Conservation (phyloP, 2,797 vertebrate species). For the Spondyliosoma cantharus region DNA sequence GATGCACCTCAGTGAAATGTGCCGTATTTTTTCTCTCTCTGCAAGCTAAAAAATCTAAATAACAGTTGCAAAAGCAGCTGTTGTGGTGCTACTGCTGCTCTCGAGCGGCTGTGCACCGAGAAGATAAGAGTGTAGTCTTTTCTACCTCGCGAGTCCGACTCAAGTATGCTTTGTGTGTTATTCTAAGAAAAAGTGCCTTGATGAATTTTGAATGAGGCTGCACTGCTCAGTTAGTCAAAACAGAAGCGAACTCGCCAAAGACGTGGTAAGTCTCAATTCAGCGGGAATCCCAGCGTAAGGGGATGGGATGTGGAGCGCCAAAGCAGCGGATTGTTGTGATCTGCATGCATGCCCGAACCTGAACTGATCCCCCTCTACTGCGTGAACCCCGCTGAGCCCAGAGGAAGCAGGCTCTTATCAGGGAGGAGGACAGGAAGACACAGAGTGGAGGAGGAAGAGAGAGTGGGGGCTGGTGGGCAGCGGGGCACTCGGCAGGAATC, state of each 20-base stretch:
- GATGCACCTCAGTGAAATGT: slow-evolving; percentile 38
- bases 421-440: slow-evolving; percentile 74
- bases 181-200: slow-evolving; percentile 59
- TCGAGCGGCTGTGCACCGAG: slow-evolving; percentile 25
- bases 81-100: slow-evolving; percentile 32
- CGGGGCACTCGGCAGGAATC: slow-evolving; percentile 34
- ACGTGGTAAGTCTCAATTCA: slow-evolving; percentile 51
- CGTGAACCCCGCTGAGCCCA: slow-evolving; percentile 70
- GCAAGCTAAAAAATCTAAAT: slow-evolving; percentile 50
- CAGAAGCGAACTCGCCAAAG: slow-evolving; percentile 45
- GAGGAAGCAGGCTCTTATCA: slow-evolving; percentile 74
- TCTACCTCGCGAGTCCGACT: slow-evolving; percentile 35
- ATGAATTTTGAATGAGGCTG: slow-evolving; percentile 76
- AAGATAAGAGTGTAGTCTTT: slow-evolving; percentile 38
- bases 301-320: slow-evolving; percentile 26
- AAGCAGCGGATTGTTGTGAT: slow-evolving; percentile 56
- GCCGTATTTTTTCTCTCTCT: slow-evolving; percentile 15
- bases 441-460: slow-evolving; percentile 63
- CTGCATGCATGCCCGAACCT: slow-evolving; percentile 73
- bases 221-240: slow-evolving; percentile 59
- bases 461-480: slow-evolving; percentile 58
- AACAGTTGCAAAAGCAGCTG: slow-evolving; percentile 49
- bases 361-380: slow-evolving; percentile 60
- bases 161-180: slow-evolving; percentile 67
- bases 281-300: slow-evolving; percentile 46